Percentiles rank a stretch among this genome's conserved stretches.
Conservation (phyloP, 2,888 invertebrate species). For the Agrotis clavis region DNA sequence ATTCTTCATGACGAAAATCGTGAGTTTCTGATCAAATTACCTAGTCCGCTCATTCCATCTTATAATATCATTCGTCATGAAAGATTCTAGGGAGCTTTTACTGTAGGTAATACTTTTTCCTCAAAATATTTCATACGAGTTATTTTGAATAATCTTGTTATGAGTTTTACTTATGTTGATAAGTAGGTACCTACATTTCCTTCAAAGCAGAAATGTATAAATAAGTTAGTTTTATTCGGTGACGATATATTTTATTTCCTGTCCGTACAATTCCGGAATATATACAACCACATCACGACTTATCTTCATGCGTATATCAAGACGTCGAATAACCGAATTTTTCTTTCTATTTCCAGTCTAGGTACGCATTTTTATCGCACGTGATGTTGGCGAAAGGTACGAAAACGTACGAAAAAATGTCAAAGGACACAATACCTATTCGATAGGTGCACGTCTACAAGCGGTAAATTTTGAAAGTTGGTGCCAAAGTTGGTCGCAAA, state of each 20-base stretch:
- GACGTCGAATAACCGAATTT: conserved; percentile 44
- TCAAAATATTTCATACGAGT: neutral
- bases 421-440: conserved; percentile 47
- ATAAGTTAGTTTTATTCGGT: conserved; percentile 39
- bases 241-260: conserved; percentile 59
- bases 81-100: neutral
- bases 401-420: conserved; percentile 41
- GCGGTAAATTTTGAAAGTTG: conserved; percentile 60
- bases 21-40: neutral
- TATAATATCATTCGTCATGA: neutral
- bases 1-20: neutral
- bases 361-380: conserved; percentile 61
- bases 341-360: conserved; percentile 52
- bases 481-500: conserved; percentile 41
- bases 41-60: neutral
- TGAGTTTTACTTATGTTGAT: neutral
- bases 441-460: conserved; percentile 45
- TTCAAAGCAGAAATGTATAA: conserved; percentile 16
- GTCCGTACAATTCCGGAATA: conserved; percentile 56
- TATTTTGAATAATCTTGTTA: conserved; percentile 2
- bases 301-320: conserved; percentile 62
- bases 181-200: conserved; percentile 9
- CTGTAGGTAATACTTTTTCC: neutral
- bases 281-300: conserved; percentile 67
- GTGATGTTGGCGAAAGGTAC: conserved; percentile 54